Base-by-base conservation (phyloP, 1,140 invertebrate genomes). In the Chelonus insularis region DNA sequence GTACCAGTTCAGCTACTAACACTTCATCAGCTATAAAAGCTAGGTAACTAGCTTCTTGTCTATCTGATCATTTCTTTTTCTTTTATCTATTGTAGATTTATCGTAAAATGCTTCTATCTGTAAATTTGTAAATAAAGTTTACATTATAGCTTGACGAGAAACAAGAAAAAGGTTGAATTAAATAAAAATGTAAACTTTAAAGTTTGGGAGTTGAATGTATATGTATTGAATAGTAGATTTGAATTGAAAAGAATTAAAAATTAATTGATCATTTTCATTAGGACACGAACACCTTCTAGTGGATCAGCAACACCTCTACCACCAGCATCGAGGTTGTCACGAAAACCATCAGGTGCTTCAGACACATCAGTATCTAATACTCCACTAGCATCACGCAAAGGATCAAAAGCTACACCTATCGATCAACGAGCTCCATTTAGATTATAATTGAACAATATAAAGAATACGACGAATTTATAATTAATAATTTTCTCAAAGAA, bases 271-370 rank as follows among this genome's bases (percentile, higher is more conserved):
- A 39, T 39, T 52, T 18, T 0, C 66, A 63, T 20, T 68, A 80
- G 88, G 74, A 86, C 87, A 75, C 82, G 87, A 77, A 89, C 88
- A 69, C 86, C 88, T 36, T 89, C 88, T 1, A 83, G 80, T 67
- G 87, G 87, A 16, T 87, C 86, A 29, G 87, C 86, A 57, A 89
- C 88, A 1, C 87, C 88, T 32, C 82, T 89, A 59, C 84, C 87
- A 7, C 80, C 87, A 14, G 83, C 84, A n/a, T 82, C 87, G 23
- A 85, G 86, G 64, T 69, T 90, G n/a, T 72, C 87, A 16, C 76
- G 87, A 36, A 87, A 87, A 73, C 80, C 87, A 34, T 89, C 88
- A 1, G 87, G 87, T 63, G 87, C 87, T 1, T 88, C 88, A 0
- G 85, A 87, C 45, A 83, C 83, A 1, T 76, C 84, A 6, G 84